Percentiles rank a stretch among this genome's conserved stretches.
Evolutionary conservation across 1,140 invertebrate species (phyloP).

Genomic region (Listronotus oregonensis): DNA sequence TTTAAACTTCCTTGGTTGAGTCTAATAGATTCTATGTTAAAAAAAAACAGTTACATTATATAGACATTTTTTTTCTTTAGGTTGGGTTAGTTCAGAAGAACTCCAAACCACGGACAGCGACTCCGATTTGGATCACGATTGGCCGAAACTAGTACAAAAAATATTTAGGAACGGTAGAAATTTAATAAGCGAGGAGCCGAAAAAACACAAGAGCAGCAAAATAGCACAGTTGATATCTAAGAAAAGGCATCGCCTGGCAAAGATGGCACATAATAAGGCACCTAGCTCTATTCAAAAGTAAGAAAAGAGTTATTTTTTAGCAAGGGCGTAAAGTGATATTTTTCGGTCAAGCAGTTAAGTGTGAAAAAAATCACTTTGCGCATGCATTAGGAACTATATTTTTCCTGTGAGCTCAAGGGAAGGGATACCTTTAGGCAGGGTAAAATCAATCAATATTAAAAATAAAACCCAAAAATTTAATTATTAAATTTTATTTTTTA

Average conservation of each 20-base stretch:
- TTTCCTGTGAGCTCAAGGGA: too few relatives aligned
- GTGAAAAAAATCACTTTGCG: too few relatives aligned
- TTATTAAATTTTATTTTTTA: too few relatives aligned
- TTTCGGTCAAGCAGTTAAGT: too few relatives aligned
- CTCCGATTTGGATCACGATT: slow-evolving; percentile 27
- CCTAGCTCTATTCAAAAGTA: slow-evolving; percentile 47
- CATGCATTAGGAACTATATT: too few relatives aligned
- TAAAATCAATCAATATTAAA: too few relatives aligned
- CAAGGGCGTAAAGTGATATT: too few relatives aligned
- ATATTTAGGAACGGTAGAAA: slow-evolving; percentile 39
- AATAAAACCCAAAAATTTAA: too few relatives aligned
- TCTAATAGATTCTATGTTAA: too few relatives aligned
- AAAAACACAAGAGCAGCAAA: slow-evolving; percentile 48
- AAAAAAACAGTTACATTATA: too few relatives aligned
- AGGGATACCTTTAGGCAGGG: too few relatives aligned
- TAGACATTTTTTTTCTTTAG: slow-evolving; percentile 12
- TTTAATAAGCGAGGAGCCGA: slow-evolving; percentile 32
- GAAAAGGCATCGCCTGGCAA: slow-evolving; percentile 49
- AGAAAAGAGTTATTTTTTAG: background rate
- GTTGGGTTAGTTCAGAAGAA: slow-evolving; percentile 21
- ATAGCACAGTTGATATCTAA: slow-evolving; percentile 53
- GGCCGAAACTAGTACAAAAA: slow-evolving; percentile 30
- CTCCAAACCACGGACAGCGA: slow-evolving; percentile 21
- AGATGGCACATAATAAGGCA: slow-evolving; percentile 52
- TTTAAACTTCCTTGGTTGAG: too few relatives aligned